Conservation (phyloP, 2,113 vertebrate species). For the Trogon melanurus region DNA sequence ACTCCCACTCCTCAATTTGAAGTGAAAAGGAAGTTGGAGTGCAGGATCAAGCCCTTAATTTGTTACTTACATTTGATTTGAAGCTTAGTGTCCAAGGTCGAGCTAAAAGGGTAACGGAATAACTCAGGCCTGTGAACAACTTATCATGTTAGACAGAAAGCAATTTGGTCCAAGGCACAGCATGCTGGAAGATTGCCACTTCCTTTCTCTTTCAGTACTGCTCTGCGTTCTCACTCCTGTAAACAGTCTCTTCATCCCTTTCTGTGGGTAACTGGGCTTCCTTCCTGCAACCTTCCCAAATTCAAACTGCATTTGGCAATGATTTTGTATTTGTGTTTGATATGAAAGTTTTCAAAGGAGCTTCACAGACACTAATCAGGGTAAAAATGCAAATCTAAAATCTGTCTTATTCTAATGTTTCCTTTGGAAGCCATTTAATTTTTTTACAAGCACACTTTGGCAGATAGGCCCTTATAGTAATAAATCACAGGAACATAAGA, state of each 20-base stretch:
- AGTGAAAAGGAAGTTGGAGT: background rate
- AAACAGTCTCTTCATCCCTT: constrained; percentile 23
- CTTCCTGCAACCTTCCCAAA: constrained; percentile 39
- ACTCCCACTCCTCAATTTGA: background rate
- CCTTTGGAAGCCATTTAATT: constrained; percentile 66
- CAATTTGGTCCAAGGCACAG: background rate
- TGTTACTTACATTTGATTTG: constrained; percentile 26
- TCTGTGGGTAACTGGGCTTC: constrained; percentile 25
- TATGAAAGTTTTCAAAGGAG: constrained; percentile 61
- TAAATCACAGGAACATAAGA: constrained; percentile 75
- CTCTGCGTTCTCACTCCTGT: background rate
- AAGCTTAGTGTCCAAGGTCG: background rate
- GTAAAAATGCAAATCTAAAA: constrained; percentile 69
- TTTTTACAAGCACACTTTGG: constrained; percentile 60
- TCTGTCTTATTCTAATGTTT: constrained; percentile 60
- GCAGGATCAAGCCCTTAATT: background rate
- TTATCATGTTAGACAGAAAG: constrained; percentile 27
- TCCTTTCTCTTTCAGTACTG: constrained; percentile 11
- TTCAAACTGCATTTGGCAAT: background rate
- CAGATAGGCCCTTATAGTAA: constrained; percentile 66
- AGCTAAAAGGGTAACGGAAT: background rate
- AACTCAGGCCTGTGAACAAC: background rate
- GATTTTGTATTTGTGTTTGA: constrained; percentile 57
- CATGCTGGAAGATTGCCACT: background rate
- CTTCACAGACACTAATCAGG: constrained; percentile 57